Evolutionary conservation across 2,113 vertebrate species (phyloP).

Genomic region (Ctenodactylus gundi): DNA sequence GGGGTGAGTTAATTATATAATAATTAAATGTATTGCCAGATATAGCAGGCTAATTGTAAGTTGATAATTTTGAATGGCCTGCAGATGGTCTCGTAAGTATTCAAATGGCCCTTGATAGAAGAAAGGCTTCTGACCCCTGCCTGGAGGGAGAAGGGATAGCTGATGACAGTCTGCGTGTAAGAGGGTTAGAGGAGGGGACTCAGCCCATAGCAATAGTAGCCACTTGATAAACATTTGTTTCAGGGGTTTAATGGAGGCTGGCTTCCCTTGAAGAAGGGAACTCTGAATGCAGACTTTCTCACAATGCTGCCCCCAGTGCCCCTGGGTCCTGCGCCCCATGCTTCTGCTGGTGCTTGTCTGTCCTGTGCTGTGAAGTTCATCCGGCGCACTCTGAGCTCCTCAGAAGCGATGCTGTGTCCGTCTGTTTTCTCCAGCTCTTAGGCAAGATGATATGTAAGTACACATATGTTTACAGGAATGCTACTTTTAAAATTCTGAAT

Average conservation of each 20-base stretch:
- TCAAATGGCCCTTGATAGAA: too few species aligned
- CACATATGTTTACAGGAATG: not conserved
- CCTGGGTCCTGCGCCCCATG: too few species aligned
- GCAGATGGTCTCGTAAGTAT: too few species aligned
- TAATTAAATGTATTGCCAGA: too few species aligned
- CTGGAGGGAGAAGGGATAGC: too few species aligned
- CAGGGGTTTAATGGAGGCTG: not conserved
- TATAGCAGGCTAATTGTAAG: too few species aligned
- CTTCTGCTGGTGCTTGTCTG: fast-evolving
- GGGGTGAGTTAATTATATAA: too few species aligned
- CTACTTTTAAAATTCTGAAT: not conserved
- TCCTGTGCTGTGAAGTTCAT: not conserved
- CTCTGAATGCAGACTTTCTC: not conserved
- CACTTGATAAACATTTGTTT: not conserved
- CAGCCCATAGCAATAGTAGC: not conserved
- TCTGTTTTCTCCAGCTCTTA: not conserved
- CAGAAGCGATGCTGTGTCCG: not conserved
- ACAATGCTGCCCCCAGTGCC: fast-evolving
- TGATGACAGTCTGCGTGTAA: too few species aligned
- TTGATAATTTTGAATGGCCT: too few species aligned
- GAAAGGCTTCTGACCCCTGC: too few species aligned
- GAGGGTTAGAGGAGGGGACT: not conserved
- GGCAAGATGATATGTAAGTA: not conserved
- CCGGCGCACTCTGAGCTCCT: not conserved
- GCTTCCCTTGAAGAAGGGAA: not conserved